Conservation (phyloP, 2,113 vertebrate genomes). For the Climacteris rufus region DNA sequence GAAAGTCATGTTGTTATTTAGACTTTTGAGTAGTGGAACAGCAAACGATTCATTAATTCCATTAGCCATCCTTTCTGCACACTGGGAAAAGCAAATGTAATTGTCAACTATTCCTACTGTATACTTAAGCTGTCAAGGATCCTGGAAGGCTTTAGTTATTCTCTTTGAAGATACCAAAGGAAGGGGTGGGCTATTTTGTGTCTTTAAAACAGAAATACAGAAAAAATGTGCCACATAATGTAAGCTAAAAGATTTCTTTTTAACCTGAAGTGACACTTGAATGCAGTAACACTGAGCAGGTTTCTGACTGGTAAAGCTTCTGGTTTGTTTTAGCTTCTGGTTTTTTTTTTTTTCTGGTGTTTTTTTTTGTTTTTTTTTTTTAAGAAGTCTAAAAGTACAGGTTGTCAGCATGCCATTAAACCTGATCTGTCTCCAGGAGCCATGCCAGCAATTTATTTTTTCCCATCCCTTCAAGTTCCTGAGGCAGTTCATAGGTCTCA, state of each 20-base stretch:
- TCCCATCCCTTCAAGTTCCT: background rate
- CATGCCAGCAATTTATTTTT: background rate
- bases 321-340: background rate
- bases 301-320: slow-evolving; percentile 22
- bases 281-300: background rate
- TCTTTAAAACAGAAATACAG: slow-evolving; percentile 26
- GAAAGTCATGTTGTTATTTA: slow-evolving; percentile 46
- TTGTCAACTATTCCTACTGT: slow-evolving; percentile 34
- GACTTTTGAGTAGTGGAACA: slow-evolving; percentile 25
- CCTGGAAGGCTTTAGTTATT: slow-evolving; percentile 45
- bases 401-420: background rate
- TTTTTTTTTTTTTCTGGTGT: background rate
- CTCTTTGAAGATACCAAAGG: slow-evolving; percentile 31
- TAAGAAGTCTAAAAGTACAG: background rate
- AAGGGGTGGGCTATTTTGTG: slow-evolving; percentile 25
- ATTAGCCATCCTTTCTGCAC: slow-evolving; percentile 41
- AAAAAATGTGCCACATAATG: background rate
- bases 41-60: slow-evolving; percentile 51
- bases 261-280: background rate
- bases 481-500: background rate
- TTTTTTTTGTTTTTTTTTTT: background rate
- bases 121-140: slow-evolving; percentile 59
- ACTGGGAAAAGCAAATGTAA: slow-evolving; percentile 34
- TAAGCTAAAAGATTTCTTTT: slow-evolving; percentile 19
- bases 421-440: background rate